Evolutionary conservation across 2,888 invertebrate species (phyloP).

Genomic region (Ormyrus nitidulus): DNA sequence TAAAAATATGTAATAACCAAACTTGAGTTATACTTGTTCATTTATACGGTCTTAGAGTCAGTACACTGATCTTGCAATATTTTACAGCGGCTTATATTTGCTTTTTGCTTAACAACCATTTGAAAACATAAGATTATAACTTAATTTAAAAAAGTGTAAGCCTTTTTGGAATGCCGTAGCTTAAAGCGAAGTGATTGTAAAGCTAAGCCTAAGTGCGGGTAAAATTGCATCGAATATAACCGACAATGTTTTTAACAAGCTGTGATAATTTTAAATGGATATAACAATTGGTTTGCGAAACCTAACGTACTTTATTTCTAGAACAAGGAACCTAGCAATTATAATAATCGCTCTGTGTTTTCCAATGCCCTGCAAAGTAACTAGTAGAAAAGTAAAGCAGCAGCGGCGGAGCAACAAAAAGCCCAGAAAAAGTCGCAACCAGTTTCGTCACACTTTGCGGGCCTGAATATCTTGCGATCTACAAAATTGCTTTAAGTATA

Average conservation of each 20-base stretch:
- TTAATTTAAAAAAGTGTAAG: constrained; percentile 9
- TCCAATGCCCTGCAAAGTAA: neutral
- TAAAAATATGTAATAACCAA: too few species aligned
- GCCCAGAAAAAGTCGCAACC: too few species aligned
- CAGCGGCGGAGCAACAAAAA: too few species aligned
- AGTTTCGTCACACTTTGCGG: too few species aligned
- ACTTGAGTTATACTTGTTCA: neutral
- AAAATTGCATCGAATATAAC: neutral
- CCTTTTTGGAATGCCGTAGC: neutral
- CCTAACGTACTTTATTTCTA: neutral
- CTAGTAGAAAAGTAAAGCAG: neutral
- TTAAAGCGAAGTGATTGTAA: constrained; percentile 1
- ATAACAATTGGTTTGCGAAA: neutral
- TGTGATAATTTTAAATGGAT: constrained; percentile 1
- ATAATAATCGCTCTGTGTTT: neutral
- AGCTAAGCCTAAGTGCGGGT: neutral
- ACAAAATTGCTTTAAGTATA: too few species aligned
- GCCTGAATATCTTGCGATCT: too few species aligned
- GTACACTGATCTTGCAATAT: neutral
- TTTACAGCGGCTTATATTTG: constrained; percentile 12
- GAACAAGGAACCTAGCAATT: neutral
- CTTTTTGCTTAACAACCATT: neutral
- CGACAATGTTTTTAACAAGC: neutral
- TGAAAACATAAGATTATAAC: neutral
- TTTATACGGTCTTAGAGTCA: neutral